phyloP scores from a whole-genome alignment of 1,140 invertebrate species.

The Trachymyrmex septentrionalis region DNA sequence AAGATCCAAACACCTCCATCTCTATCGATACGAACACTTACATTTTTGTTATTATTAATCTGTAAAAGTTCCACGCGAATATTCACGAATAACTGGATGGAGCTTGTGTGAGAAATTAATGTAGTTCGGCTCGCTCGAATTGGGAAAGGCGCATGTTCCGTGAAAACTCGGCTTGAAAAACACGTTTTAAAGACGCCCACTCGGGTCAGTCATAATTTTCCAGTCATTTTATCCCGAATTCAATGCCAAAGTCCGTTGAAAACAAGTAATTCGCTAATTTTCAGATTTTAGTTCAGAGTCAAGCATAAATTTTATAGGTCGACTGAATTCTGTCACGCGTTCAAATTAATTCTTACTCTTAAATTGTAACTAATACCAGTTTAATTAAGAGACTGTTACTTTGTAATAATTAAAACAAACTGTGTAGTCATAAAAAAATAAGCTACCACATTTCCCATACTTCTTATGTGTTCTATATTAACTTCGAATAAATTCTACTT shows the following conservation, averaged over 20 bases:
- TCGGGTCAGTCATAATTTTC: neutral
- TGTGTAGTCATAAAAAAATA: neutral
- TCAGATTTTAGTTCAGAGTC: neutral
- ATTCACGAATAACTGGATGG: neutral
- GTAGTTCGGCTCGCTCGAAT: neutral
- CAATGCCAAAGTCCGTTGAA: constrained; percentile 27
- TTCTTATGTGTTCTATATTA: neutral
- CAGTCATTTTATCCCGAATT: neutral
- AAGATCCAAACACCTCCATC: neutral
- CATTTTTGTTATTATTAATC: neutral
- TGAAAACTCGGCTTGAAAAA: constrained; percentile 13
- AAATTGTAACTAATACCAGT: neutral
- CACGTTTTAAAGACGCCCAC: constrained; percentile 28
- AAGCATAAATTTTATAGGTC: neutral
- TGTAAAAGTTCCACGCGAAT: neutral
- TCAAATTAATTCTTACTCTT: neutral
- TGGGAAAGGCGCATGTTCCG: neutral
- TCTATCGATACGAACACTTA: neutral
- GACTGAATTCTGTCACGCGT: neutral
- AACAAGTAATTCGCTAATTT: constrained; percentile 49
- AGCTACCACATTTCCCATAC: neutral
- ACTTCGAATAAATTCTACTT: neutral
- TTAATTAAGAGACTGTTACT: neutral
- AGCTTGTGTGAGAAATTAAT: constrained; percentile 16
- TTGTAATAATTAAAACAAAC: constrained; percentile 5